These are phyloP conservation scores for Triplophysa bombifrons DNA, from an alignment of 2,797 vertebrate species.

Conservation along the genomic window DNA sequence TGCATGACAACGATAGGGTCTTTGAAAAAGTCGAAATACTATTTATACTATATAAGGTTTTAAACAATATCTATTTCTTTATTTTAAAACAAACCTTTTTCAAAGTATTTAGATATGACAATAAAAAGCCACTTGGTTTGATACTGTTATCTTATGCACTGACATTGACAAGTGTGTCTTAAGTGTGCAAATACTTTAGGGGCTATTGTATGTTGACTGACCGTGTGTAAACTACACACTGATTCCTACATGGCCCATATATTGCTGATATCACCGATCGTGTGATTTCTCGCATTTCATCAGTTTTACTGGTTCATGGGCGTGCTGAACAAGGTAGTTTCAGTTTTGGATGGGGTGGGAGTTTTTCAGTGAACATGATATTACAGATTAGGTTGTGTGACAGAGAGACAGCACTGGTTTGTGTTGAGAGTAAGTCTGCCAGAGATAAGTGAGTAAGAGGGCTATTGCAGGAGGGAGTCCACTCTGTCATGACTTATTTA, in stretches of 20 bases:
- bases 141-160: not conserved
- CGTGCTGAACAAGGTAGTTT: slow-evolving; percentile 40
- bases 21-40: too few relatives aligned
- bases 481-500: slow-evolving; percentile 67
- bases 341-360: slow-evolving; percentile 25
- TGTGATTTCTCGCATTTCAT: not conserved
- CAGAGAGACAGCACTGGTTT: slow-evolving; percentile 53
- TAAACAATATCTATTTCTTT: not conserved
- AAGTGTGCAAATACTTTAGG: not conserved
- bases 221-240: not conserved
- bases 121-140: not conserved
- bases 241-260: not conserved
- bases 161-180: not conserved
- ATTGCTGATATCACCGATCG: not conserved
- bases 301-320: slow-evolving; percentile 6
- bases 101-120: not conserved
- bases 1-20: too few relatives aligned
- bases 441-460: slow-evolving; percentile 61
- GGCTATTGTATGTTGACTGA: not conserved
- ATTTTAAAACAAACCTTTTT: not conserved
- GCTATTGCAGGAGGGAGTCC: slow-evolving; percentile 61
- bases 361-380: slow-evolving; percentile 45
- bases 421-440: slow-evolving; percentile 60
- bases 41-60: too few relatives aligned
- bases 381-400: slow-evolving; percentile 51